Evolutionary conservation across 2,888 invertebrate species (phyloP).

Genomic region (Dicyrtomina minuta): DNA sequence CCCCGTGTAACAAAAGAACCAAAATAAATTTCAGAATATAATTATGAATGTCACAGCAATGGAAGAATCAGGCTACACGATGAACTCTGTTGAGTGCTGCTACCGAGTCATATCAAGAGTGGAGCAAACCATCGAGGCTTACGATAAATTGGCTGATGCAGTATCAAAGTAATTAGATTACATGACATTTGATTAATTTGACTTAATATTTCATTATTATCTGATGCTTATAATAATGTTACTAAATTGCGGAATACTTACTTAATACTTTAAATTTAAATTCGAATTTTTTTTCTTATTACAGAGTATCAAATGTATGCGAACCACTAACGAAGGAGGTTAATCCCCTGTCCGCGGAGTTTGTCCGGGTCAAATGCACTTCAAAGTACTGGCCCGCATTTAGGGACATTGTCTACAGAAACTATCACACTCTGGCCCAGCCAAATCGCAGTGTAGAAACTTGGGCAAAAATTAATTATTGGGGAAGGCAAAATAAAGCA

Average conservation of each 20-base stretch:
- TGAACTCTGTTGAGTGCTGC: conserved; percentile 40
- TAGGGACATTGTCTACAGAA: conserved; percentile 41
- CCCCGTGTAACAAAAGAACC: no score
- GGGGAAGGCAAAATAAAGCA: conserved; percentile 37
- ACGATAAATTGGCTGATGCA: conserved; percentile 24
- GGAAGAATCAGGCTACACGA: conserved; percentile 36
- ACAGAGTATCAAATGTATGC: not conserved
- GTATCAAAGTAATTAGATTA: conserved; percentile 4
- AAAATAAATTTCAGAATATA: conserved; percentile 39
- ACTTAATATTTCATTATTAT: no score
- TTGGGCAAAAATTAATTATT: not conserved
- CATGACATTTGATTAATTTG: no score
- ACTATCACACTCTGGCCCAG: conserved; percentile 38
- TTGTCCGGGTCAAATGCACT: conserved; percentile 41
- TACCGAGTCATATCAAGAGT: conserved; percentile 38
- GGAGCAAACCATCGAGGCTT: conserved; percentile 37
- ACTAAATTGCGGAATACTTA: no score
- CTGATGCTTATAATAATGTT: no score
- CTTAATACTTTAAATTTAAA: no score
- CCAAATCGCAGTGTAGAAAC: not conserved
- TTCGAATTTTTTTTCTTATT: not conserved
- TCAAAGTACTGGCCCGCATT: conserved; percentile 42
- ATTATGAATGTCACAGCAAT: conserved; percentile 39
- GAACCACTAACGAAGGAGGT: not conserved
- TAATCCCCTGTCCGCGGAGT: conserved; percentile 26